Evolutionary conservation across 2,797 vertebrate genomes (phyloP).

Genomic region (Ctenosaura bakeri): DNA sequence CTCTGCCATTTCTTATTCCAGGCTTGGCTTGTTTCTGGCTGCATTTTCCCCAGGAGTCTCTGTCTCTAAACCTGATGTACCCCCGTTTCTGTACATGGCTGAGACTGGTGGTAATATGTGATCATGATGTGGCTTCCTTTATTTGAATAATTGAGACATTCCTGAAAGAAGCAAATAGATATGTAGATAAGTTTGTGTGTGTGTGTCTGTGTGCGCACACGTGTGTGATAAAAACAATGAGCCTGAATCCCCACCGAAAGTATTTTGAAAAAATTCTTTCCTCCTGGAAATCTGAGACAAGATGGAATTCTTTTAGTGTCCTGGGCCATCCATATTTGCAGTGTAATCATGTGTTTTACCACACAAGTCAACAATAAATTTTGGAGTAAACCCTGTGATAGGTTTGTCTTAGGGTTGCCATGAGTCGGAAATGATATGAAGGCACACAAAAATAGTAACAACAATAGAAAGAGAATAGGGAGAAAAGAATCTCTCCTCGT

Average conservation of each 20-base stretch:
- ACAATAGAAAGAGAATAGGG: slow-evolving; percentile 32
- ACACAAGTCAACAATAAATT: slow-evolving; percentile 27
- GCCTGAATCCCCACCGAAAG: neutral
- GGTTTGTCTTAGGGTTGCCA: too few species aligned
- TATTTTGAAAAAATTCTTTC: neutral
- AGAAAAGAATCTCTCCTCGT: neutral
- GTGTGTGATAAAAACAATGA: neutral
- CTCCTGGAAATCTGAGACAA: neutral
- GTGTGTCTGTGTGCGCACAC: neutral
- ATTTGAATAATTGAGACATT: slow-evolving; percentile 4
- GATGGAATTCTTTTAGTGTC: neutral
- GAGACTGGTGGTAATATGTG: neutral
- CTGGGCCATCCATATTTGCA: slow-evolving; percentile 42
- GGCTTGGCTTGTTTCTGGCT: neutral
- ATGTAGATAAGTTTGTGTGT: neutral
- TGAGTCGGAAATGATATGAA: too few species aligned
- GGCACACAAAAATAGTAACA: too few species aligned
- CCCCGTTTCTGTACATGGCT: too few species aligned
- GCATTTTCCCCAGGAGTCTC: neutral
- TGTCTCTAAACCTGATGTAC: too few species aligned
- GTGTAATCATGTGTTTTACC: slow-evolving; percentile 38
- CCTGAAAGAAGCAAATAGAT: neutral
- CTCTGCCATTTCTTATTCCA: neutral
- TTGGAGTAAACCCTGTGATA: neutral
- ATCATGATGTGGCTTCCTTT: slow-evolving; percentile 38